Conservation (phyloP, 2,797 vertebrate genomes). For the Erithacus rubecula region DNA sequence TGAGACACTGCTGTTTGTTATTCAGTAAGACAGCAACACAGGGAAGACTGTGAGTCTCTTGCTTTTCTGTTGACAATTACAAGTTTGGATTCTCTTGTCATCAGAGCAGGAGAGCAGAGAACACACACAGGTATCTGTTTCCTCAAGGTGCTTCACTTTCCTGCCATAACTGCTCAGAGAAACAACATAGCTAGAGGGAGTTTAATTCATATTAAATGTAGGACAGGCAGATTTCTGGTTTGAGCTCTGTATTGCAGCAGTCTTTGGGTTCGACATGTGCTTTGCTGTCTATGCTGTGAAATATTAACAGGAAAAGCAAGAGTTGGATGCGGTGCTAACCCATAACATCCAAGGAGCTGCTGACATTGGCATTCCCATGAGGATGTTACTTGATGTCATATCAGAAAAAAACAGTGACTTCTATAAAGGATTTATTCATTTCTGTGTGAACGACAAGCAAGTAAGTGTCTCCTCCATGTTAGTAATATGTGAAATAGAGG, state of each 20-base stretch:
- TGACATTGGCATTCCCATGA: slow-evolving; percentile 72
- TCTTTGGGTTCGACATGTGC: neutral
- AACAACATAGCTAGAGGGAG: neutral
- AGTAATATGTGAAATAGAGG: neutral
- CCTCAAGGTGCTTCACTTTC: neutral
- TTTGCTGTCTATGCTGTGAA: neutral
- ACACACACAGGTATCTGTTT: neutral
- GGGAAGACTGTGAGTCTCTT: neutral
- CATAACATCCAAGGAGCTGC: slow-evolving; percentile 74
- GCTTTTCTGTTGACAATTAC: neutral
- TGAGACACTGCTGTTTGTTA: neutral
- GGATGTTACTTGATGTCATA: slow-evolving; percentile 59
- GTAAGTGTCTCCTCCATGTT: slow-evolving; percentile 50
- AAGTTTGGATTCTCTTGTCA: neutral
- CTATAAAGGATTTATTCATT: slow-evolving; percentile 51
- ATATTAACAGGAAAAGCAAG: slow-evolving; percentile 71
- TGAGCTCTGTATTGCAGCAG: neutral
- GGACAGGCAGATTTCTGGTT: neutral
- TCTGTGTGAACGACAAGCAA: slow-evolving; percentile 73
- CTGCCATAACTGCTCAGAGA: neutral
- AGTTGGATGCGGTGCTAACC: slow-evolving; percentile 65
- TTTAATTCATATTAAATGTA: neutral
- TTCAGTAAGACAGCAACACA: neutral
- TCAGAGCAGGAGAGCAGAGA: neutral
- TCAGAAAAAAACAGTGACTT: slow-evolving; percentile 52